phyloP scores from a whole-genome alignment of 2,113 vertebrate species.

The Condylura cristata region DNA sequence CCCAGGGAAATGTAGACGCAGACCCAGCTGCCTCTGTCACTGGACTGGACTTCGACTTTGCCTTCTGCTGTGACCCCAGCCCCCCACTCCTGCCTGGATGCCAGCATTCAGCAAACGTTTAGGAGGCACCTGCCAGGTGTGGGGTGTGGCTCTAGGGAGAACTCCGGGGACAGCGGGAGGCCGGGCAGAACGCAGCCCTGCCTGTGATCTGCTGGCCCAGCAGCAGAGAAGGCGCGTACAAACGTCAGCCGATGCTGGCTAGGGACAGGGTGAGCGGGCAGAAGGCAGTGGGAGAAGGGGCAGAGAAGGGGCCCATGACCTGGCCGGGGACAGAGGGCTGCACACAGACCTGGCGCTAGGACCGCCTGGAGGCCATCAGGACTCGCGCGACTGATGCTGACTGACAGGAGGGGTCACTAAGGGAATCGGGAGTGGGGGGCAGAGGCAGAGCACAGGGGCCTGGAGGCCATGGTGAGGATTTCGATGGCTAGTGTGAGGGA shows the following conservation, averaged over 20 bases:
- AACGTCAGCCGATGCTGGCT: too few species aligned
- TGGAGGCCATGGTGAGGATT: background rate
- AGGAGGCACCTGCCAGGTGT: background rate
- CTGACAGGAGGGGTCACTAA: rapidly evolving
- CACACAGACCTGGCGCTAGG: background rate
- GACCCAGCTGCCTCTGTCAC: background rate
- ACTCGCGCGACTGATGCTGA: too few species aligned
- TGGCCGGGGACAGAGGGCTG: too few species aligned
- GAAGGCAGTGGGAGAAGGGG: background rate
- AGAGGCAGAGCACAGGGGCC: too few species aligned
- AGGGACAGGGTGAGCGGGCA: too few species aligned
- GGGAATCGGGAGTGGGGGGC: background rate
- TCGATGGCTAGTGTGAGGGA: background rate
- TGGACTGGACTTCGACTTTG: background rate
- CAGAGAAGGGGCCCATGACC: too few species aligned
- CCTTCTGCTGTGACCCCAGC: background rate
- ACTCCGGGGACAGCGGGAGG: background rate
- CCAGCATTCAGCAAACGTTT: rapidly evolving
- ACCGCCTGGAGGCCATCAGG: background rate
- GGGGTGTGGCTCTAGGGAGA: background rate
- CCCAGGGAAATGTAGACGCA: rapidly evolving
- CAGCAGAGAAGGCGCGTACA: background rate
- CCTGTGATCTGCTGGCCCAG: background rate
- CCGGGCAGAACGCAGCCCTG: background rate
- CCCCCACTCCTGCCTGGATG: background rate